Evolutionary conservation across 2,113 vertebrate species (phyloP).

Genomic region (Misgurnus anguillicaudatus): DNA sequence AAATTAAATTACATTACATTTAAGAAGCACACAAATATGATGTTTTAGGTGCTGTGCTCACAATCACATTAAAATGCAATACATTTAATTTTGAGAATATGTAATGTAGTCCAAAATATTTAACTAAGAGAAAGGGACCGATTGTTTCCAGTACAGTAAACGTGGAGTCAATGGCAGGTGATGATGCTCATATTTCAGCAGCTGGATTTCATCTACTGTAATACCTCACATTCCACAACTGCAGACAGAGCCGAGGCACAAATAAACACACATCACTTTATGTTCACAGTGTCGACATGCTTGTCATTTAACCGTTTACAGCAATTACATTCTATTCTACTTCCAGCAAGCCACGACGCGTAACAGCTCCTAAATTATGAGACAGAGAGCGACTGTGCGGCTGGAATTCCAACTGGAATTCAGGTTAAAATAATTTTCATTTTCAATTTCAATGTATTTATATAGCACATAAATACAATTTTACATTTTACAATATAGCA

Average conservation of each 20-base stretch:
- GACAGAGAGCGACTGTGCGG: background rate
- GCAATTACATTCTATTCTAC: background rate
- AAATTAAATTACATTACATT: no score
- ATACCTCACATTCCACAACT: slow-evolving; percentile 33
- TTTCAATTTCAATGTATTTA: no score
- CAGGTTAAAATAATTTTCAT: background rate
- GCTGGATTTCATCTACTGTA: slow-evolving; percentile 1
- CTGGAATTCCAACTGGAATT: background rate
- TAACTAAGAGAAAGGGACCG: background rate
- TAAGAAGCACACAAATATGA: no score
- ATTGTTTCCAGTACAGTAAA: background rate
- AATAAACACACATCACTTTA: background rate
- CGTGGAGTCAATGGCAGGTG: background rate
- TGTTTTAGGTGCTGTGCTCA: background rate
- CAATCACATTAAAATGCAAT: no score
- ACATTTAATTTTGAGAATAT: background rate
- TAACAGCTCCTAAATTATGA: background rate
- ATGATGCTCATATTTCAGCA: slow-evolving; percentile 29
- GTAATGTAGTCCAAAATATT: no score
- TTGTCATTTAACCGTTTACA: background rate
- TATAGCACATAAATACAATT: no score
- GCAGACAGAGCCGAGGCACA: background rate
- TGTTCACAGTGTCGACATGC: background rate
- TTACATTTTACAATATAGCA: no score
- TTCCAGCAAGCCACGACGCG: background rate